These are phyloP conservation scores for Cheilosia vulpina DNA, from an alignment of 2,888 invertebrate genomes.

Conservation along the genomic window DNA sequence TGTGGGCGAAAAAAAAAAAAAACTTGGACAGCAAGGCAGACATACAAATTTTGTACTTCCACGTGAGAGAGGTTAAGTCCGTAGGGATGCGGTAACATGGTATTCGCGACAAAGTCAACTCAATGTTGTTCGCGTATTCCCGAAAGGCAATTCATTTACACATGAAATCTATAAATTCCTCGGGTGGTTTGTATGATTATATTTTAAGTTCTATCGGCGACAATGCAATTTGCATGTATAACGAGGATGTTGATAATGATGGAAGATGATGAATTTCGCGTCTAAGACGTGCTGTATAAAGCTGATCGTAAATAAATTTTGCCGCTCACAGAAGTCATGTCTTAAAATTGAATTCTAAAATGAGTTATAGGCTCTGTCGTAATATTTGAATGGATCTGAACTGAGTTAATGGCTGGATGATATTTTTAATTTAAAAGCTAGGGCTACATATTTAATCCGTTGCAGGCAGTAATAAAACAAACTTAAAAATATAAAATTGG, in stretches of 20 bases:
- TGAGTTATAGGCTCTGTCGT: neutral
- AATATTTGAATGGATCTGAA: neutral
- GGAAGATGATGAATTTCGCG: slow-evolving; percentile 46
- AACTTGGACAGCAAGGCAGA: slow-evolving; percentile 19
- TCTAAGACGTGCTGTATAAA: neutral
- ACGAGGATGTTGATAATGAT: slow-evolving; percentile 30
- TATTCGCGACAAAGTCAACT: neutral
- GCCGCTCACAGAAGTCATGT: slow-evolving; percentile 26
- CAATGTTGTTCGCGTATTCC: slow-evolving; percentile 2
- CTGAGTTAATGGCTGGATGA: neutral
- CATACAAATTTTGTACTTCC: slow-evolving; percentile 42
- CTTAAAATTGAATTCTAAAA: neutral
- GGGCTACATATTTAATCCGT: no score
- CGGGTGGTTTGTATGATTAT: slow-evolving; percentile 56
- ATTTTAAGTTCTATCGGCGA: slow-evolving; percentile 42
- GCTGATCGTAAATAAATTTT: slow-evolving; percentile 40
- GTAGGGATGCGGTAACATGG: neutral
- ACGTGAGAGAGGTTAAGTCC: neutral
- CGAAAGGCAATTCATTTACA: slow-evolving; percentile 47
- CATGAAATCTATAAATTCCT: slow-evolving; percentile 58
- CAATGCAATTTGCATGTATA: slow-evolving; percentile 31
- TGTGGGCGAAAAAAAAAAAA: neutral
- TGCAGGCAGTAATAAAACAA: no score
- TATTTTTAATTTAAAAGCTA: neutral
- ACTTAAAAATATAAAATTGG: no score